These are phyloP conservation scores for Chlorospingus semifuscus DNA, from an alignment of 2,797 vertebrate genomes.

Conservation along the genomic window DNA sequence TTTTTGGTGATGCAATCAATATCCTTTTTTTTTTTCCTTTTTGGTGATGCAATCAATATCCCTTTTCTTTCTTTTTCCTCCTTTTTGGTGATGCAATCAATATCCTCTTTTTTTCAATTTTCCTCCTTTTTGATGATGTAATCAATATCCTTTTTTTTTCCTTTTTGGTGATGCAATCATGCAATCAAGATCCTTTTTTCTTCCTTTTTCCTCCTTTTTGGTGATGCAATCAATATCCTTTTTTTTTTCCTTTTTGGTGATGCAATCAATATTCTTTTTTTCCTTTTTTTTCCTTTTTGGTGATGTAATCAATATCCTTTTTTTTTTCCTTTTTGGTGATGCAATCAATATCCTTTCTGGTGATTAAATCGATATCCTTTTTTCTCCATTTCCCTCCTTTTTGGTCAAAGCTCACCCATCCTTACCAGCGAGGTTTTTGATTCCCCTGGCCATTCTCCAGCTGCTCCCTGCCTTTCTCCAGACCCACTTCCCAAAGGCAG, in stretches of 20 bases:
- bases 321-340: neutral
- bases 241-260: neutral
- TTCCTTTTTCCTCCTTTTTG: neutral
- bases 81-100: neutral
- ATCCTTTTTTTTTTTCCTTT: neutral
- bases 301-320: no score
- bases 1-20: neutral
- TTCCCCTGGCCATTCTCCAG: neutral
- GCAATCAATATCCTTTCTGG: neutral
- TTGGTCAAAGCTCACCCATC: neutral
- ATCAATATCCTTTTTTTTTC: neutral
- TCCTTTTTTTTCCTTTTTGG: no score
- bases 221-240: neutral
- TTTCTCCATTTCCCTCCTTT: neutral
- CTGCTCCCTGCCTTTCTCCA: neutral
- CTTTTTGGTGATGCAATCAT: neutral
- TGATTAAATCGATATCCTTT: neutral
- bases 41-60: neutral
- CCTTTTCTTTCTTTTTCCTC: fast-evolving
- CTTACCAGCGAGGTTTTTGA: neutral
- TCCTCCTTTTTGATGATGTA: neutral
- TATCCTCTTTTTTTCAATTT: neutral
- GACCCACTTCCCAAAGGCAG: neutral
- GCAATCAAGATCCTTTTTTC: neutral
- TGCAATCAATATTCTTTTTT: neutral